Base-by-base conservation (phyloP, 2,888 invertebrate species). In the Boloria selene region DNA sequence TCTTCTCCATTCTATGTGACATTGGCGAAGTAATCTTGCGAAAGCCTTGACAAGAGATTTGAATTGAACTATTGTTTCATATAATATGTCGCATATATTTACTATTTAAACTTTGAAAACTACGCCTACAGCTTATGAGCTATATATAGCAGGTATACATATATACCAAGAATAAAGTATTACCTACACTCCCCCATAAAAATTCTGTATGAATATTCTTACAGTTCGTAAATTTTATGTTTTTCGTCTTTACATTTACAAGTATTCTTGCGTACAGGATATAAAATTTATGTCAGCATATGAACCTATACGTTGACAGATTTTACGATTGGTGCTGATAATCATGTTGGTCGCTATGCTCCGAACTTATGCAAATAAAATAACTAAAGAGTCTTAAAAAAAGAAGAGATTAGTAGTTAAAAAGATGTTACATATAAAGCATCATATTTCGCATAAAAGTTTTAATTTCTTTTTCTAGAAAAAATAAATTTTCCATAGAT, bases 201-300 rank as follows among this genome's bases (percentile, higher is more conserved):
- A 88, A 87, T 76, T 75, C 81, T 71, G 77, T 80, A 81, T 76
- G 81, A 85, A 86, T 82, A 81, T 79, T 78, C 84, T 86, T 83
- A 84, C 90, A 89, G 82, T 90, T 86, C 89, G 86, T 90, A 90
- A 89, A 90, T 79, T 90, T 90, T 85, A 90, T 79, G 69, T 79
- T 80, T 80, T 73, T 75, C 74, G 74, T 74, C 77, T 74, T 70
- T 69, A 73, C 76, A 78, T 78, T 80, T 77, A 83, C 74, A 13
- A 74, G 74, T 72, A 73, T 75, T 73, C 69, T 68, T 61, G 70
- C 71, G 74, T 75, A 70, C 69, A 64, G 62, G 71, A 78, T 78
- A 81, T 82, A 79, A 82, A 79, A 76, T 80, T 80, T 78, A 81
- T 79, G 79, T 44, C 61, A 55, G 38, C 47, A 51, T 31, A 59